phyloP scores from a whole-genome alignment of 2,113 vertebrate species.

The Camelus bactrianus region DNA sequence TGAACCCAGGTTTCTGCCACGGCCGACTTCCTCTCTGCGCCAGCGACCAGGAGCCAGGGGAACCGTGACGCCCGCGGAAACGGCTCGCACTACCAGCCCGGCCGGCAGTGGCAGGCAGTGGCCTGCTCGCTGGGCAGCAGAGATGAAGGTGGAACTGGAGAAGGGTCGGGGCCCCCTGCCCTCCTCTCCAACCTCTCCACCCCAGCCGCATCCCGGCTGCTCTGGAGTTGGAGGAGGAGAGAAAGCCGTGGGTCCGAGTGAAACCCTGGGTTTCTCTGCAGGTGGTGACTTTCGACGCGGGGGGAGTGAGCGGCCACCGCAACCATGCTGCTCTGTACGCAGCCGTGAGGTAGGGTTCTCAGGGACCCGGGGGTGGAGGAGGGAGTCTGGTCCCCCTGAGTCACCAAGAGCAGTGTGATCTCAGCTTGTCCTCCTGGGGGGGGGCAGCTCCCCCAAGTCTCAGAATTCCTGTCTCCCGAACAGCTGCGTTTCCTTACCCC shows the following conservation, averaged over 20 bases:
- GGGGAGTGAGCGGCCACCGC: conserved; percentile 95
- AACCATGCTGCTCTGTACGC: conserved; percentile 93
- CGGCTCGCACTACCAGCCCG: too few species aligned
- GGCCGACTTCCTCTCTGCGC: neutral
- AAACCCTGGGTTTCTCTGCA: conserved; percentile 81
- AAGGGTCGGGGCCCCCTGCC: too few species aligned
- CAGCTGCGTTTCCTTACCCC: neutral
- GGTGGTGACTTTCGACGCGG: conserved; percentile 96
- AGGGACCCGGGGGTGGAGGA: neutral
- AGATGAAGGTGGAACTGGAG: too few species aligned
- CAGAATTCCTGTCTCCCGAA: neutral
- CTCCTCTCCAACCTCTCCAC: too few species aligned
- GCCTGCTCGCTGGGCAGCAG: too few species aligned
- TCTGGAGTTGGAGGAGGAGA: too few species aligned
- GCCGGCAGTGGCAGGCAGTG: too few species aligned
- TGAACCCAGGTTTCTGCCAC: neutral
- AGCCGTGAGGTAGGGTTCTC: conserved; percentile 91
- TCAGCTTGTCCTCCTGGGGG: neutral
- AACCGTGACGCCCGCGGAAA: neutral
- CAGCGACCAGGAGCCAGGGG: neutral
- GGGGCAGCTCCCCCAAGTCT: neutral
- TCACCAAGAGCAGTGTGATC: neutral
- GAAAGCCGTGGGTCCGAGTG: neutral
- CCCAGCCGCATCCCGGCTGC: too few species aligned
- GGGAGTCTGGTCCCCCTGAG: neutral